Percentiles rank a stretch among this genome's conserved stretches.
phyloP scores from a whole-genome alignment of 2,113 vertebrate genomes.

The Gavia stellata region DNA sequence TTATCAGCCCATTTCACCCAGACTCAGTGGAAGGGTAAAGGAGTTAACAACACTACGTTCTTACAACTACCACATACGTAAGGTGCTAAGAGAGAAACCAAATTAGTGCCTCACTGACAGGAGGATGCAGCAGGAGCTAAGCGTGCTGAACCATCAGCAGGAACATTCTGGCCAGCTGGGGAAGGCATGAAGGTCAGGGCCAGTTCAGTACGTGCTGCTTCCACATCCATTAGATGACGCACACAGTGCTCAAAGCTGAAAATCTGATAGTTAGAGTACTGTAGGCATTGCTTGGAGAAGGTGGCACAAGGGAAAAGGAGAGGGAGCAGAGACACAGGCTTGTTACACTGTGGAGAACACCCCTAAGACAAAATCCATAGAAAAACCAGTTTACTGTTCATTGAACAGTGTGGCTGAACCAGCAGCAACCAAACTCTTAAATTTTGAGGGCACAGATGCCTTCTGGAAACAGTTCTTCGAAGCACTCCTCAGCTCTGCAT shows the following conservation, averaged over 20 bases:
- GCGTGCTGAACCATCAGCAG: background rate
- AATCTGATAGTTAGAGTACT: background rate
- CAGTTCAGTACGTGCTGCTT: accelerated
- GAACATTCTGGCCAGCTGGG: background rate
- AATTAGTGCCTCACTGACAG: background rate
- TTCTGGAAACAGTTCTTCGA: background rate
- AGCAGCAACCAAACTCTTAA: background rate
- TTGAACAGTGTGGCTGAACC: background rate
- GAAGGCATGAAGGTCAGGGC: background rate
- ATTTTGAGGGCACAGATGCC: background rate
- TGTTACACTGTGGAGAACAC: background rate
- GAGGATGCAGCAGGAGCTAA: background rate
- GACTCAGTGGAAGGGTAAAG: background rate
- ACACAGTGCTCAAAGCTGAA: background rate
- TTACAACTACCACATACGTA: background rate
- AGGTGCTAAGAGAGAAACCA: background rate
- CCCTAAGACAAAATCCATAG: background rate
- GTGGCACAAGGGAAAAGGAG: background rate
- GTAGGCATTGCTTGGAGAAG: background rate
- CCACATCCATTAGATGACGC: background rate
- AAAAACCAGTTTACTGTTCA: background rate
- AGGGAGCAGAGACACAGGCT: background rate
- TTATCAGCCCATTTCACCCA: background rate
- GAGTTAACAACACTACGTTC: background rate
- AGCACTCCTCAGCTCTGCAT: background rate